phyloP scores from a whole-genome alignment of 2,888 invertebrate species.

The Tricholauxania praeusta region DNA sequence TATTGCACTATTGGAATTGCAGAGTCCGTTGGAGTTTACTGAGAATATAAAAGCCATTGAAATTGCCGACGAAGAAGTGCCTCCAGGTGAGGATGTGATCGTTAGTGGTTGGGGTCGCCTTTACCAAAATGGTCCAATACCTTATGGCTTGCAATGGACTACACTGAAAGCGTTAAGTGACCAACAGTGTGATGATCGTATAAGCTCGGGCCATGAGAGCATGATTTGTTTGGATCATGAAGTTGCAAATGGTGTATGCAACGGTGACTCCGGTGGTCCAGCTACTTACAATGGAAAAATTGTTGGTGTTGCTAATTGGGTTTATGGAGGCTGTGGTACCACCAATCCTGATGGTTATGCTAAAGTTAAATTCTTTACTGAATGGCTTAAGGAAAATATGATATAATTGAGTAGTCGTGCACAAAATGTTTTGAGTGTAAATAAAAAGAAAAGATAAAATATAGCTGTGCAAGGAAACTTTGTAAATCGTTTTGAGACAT shows the following conservation, averaged over 20 bases:
- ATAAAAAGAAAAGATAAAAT: too few relatives aligned
- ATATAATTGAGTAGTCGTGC: background rate
- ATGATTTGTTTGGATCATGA: slow-evolving; percentile 59
- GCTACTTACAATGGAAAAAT: slow-evolving; percentile 57
- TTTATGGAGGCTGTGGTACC: slow-evolving; percentile 55
- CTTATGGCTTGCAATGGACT: slow-evolving; percentile 55
- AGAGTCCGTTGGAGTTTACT: slow-evolving; percentile 51
- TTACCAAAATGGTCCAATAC: slow-evolving; percentile 46
- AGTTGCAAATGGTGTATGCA: slow-evolving; percentile 55
- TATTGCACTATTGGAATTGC: slow-evolving; percentile 59
- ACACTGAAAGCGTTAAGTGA: slow-evolving; percentile 51
- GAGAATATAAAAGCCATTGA: slow-evolving; percentile 52
- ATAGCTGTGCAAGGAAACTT: too few relatives aligned
- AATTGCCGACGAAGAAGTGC: slow-evolving; percentile 50
- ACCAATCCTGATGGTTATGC: slow-evolving; percentile 62
- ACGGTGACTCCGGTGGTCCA: slow-evolving; percentile 64
- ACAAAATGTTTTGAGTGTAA: too few relatives aligned
- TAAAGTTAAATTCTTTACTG: slow-evolving; percentile 44
- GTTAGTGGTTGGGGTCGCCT: slow-evolving; percentile 62
- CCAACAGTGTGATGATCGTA: slow-evolving; percentile 48
- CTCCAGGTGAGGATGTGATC: slow-evolving; percentile 49
- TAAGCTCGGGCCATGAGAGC: slow-evolving; percentile 47
- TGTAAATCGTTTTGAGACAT: too few relatives aligned
- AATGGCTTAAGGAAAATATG: slow-evolving; percentile 53
- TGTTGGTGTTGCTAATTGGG: slow-evolving; percentile 62